A percentile compares a stretch with the other conserved stretches of the same genome.
Conservation (phyloP, 2,888 invertebrate species). For the Seira ritae region DNA sequence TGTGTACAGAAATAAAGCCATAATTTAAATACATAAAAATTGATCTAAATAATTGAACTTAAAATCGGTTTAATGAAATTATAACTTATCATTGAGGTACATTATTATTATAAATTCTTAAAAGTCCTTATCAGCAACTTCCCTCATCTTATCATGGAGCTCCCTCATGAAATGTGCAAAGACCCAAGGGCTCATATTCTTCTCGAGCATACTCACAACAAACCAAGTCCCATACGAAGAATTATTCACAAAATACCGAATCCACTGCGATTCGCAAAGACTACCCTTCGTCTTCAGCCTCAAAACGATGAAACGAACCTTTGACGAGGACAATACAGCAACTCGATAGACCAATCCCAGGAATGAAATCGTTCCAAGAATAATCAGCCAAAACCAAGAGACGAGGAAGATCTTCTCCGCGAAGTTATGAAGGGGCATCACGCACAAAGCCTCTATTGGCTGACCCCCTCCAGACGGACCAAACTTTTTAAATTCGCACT, state of each 20-base stretch:
- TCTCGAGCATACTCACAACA: slow-evolving; percentile 34
- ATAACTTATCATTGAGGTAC: background rate
- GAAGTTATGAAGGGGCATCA: slow-evolving; percentile 36
- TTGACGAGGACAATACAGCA: background rate
- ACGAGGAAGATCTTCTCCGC: slow-evolving; percentile 45
- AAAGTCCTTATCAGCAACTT: background rate
- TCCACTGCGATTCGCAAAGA: background rate
- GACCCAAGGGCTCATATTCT: slow-evolving; percentile 19
- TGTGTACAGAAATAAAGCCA: background rate
- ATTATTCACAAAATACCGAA: background rate
- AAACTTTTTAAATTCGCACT: background rate
- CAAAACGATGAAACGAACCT: slow-evolving; percentile 1
- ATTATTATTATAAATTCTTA: background rate
- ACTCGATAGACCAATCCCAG: slow-evolving; percentile 23
- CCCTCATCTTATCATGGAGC: slow-evolving; percentile 9
- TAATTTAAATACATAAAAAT: background rate
- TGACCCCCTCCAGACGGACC: slow-evolving; percentile 17
- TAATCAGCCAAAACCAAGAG: slow-evolving; percentile 40
- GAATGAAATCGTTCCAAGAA: slow-evolving; percentile 20
- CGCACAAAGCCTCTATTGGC: slow-evolving; percentile 23
- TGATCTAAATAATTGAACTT: background rate
- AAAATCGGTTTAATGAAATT: background rate
- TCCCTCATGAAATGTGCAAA: slow-evolving; percentile 12
- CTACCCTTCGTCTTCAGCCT: slow-evolving; percentile 2
- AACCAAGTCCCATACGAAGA: slow-evolving; percentile 38